phyloP scores from a whole-genome alignment of 2,113 vertebrate species.

The Lepus americanus region DNA sequence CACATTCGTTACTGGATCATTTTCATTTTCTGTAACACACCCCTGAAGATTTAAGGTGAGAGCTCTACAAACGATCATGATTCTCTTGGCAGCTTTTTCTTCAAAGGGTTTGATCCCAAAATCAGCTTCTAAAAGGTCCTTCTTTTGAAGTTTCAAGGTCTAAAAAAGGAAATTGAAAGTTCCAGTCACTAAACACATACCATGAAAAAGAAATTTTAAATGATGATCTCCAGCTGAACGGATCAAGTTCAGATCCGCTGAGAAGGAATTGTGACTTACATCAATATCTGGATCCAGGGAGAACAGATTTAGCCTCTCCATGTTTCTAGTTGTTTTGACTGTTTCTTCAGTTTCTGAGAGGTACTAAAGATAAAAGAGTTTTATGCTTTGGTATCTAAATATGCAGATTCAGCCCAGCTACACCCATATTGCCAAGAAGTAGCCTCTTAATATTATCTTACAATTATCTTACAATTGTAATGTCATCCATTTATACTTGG shows the following conservation, averaged over 20 bases:
- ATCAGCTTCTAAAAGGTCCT: conserved; percentile 88
- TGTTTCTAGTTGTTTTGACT: conserved; percentile 91
- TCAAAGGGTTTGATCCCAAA: conserved; percentile 92
- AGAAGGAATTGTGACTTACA: conserved; percentile 86
- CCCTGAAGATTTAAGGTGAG: conserved; percentile 95
- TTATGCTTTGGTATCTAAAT: conserved; percentile 67
- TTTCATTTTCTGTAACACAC: conserved; percentile 95
- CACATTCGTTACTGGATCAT: conserved; percentile 94
- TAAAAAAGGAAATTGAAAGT: conserved; percentile 78
- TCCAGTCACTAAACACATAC: neutral
- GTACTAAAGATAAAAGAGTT: conserved; percentile 89
- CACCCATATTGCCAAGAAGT: neutral
- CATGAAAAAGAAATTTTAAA: neutral
- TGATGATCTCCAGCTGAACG: neutral
- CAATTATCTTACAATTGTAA: neutral
- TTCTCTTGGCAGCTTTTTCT: conserved; percentile 93
- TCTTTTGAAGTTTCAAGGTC: conserved; percentile 92
- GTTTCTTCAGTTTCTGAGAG: conserved; percentile 96
- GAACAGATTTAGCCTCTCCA: conserved; percentile 95
- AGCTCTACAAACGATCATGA: conserved; percentile 94
- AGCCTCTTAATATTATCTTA: neutral
- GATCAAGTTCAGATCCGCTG: neutral
- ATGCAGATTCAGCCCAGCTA: neutral
- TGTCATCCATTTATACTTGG: neutral
- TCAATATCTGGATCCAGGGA: conserved; percentile 96